Base-by-base conservation (phyloP, 2,888 invertebrate genomes). In the Argynnis bischoffii region DNA sequence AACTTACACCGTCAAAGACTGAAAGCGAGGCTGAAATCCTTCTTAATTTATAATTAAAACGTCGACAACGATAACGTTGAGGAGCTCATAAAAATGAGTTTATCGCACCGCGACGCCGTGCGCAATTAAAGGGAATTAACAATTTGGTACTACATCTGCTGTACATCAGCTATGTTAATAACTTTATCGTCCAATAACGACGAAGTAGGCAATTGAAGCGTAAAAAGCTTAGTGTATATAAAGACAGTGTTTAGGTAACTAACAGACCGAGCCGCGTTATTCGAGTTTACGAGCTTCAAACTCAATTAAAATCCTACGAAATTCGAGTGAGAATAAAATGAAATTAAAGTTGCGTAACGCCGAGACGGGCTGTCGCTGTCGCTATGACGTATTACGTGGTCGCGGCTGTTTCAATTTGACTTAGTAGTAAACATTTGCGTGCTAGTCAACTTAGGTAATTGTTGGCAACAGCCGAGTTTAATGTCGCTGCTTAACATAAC, bases 111-210 rank as follows among this genome's bases (percentile, higher is more conserved):
- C 79, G 81, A 81, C 80, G 83, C 80, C 83, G 81, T 78, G 81
- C 78, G 85, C 84, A 88, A 89, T 90, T 90, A 90, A 89, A 81
- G 80, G 77, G 83, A 86, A 88, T 89, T 88, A 90, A 89, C 87
- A 88, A 87, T 88, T 87, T 85, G 79, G 81, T 86, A 79, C 81
- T 86, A 86, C 89, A 88, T 84, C 85, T 67, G 86, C 53, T 57
- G 85, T 81, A 83, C 81, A 71, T 77, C 75, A 78, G 63, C 63
- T 26, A 51, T 41, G 35, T 56, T 85, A 86, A 90, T 87, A 87
- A 84, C 80, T 88, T 90, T 86, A 88, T 83, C 76, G 85, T 81
- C 77, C 79, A 79, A 85, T 87, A 85, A 87, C 83, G 82, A 81
- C 78, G 51, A 18, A 60, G 64, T 64, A 74, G 79, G 71, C 75